Evolutionary conservation across 2,888 invertebrate species (phyloP), one percentile per base, ranked within the genome.

Genomic region (Mechanitis messenoides): DNA sequence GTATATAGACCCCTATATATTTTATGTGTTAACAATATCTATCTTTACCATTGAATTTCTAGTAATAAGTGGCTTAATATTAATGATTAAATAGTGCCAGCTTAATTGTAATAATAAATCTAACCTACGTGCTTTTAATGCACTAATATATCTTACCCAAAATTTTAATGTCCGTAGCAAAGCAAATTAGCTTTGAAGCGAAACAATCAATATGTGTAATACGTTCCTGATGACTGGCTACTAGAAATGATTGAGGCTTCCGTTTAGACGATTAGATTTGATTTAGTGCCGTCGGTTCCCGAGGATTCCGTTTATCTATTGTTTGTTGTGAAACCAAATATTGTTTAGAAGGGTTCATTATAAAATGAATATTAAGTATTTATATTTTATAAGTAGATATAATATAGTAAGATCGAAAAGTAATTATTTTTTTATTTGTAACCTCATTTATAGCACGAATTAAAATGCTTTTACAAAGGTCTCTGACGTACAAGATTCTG

Each of bases 181-280:
- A 77, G 78, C 77, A 85, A 87, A 87, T 86, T 83, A 80, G 83
- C 75, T 77, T 77, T 69, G 74, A 76, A 69, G 74, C 71, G 73
- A 72, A 72, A 74, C 71, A 72, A 80, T 81, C 81, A 81, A 80
- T 80, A 80, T 72, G 72, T 75, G 77, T 85, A 81, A 84, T 84
- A 79, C 74, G 78, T 79, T 68, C 68, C 62, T 80, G 81, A 82
- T 81, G 81, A 75, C 74, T 75, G 74, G 75, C 75, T 74, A 76
- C 78, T 76, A 77, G 77, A 75, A 81, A 79, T 75, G 74, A 78
- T 77, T 72, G 72, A 61, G 71, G 85, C 86, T 86, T 82, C 87
- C 81, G 85, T 85, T 70, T 76, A 75, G 74, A 72, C 78, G 77
- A 84, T 87, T 85, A 84, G 73, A 65, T 61, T 76, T 84, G 83